Evolutionary conservation across 2,113 vertebrate genomes (phyloP).

Genomic region (Megaceryle maxima): DNA sequence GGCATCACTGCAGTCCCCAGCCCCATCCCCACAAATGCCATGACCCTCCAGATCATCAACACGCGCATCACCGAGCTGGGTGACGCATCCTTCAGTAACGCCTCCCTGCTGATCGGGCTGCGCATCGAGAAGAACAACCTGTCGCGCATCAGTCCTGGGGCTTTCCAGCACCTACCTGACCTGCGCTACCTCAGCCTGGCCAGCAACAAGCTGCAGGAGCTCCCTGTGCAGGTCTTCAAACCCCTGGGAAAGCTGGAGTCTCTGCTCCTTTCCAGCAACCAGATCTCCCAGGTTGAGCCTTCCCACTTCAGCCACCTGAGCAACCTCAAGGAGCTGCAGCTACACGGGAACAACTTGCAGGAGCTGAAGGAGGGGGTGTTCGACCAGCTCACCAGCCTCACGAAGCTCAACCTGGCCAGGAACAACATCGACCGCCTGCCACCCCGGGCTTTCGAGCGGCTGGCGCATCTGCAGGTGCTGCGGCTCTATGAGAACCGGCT

Average conservation of each 20-base stretch:
- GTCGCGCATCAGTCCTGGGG: conserved; percentile 51
- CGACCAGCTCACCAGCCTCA: conserved; percentile 76
- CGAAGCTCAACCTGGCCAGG: conserved; percentile 79
- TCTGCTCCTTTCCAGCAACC: conserved; percentile 83
- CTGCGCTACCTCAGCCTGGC: conserved; percentile 80
- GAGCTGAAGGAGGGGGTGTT: conserved; percentile 79
- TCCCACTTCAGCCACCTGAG: conserved; percentile 71
- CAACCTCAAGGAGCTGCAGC: conserved; percentile 77
- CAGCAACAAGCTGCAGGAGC: conserved; percentile 75
- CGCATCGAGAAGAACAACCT: conserved; percentile 79
- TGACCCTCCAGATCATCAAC: conserved; percentile 80
- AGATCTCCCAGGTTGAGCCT: conserved; percentile 69
- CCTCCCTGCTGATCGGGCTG: conserved; percentile 75
- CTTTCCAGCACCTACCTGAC: conserved; percentile 71
- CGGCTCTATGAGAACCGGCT: conserved; percentile 85
- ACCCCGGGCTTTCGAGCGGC: conserved; percentile 74
- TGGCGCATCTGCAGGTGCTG: conserved; percentile 79
- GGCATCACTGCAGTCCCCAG: conserved; percentile 60
- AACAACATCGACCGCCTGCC: conserved; percentile 81
- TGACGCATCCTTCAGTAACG: conserved; percentile 62
- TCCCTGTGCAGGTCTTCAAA: conserved; percentile 77
- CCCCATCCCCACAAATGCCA: conserved; percentile 70
- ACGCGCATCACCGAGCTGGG: conserved; percentile 67
- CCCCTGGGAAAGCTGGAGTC: conserved; percentile 86
- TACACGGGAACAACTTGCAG: conserved; percentile 74